Evolutionary conservation across 1,140 invertebrate species (phyloP).

Genomic region (Pygmarrhopalites habei): DNA sequence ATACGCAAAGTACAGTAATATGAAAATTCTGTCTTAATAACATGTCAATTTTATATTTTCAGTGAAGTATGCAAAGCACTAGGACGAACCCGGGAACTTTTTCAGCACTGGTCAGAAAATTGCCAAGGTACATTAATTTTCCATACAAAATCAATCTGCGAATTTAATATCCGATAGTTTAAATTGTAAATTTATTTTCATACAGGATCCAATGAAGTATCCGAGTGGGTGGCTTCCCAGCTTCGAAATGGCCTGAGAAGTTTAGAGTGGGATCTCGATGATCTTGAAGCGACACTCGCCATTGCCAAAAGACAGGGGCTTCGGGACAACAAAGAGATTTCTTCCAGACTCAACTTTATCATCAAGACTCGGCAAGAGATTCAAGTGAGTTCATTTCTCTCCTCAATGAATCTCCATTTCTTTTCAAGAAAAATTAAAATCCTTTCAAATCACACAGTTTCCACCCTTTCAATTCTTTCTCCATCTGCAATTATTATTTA

Average conservation of each 20-base stretch:
- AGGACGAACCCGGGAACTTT: conserved; percentile 36
- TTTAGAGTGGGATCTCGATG: conserved; percentile 39
- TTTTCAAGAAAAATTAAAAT: too few species aligned
- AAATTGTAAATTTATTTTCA: too few species aligned
- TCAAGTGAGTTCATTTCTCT: conserved; percentile 37
- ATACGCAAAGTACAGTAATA: not conserved
- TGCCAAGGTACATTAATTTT: too few species aligned
- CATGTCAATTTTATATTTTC: not conserved
- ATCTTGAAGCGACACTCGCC: conserved; percentile 38
- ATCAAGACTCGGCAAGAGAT: conserved; percentile 41
- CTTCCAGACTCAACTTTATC: conserved; percentile 40
- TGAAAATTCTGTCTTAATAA: not conserved
- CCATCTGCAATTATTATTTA: too few species aligned
- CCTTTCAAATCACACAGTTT: too few species aligned
- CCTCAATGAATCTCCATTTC: too few species aligned
- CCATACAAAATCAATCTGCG: too few species aligned
- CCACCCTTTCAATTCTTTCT: too few species aligned
- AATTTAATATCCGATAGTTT: too few species aligned
- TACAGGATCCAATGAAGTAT: conserved; percentile 39
- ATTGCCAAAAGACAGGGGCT: conserved; percentile 40
- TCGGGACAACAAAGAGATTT: conserved; percentile 40
- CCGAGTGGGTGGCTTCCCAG: conserved; percentile 39
- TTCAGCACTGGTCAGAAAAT: conserved; percentile 39
- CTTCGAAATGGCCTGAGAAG: conserved; percentile 38
- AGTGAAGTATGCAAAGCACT: conserved; percentile 40